Evolutionary conservation across 1,140 invertebrate genomes (phyloP), one percentile per base, ranked within the genome.

Genomic region (Popillia japonica): DNA sequence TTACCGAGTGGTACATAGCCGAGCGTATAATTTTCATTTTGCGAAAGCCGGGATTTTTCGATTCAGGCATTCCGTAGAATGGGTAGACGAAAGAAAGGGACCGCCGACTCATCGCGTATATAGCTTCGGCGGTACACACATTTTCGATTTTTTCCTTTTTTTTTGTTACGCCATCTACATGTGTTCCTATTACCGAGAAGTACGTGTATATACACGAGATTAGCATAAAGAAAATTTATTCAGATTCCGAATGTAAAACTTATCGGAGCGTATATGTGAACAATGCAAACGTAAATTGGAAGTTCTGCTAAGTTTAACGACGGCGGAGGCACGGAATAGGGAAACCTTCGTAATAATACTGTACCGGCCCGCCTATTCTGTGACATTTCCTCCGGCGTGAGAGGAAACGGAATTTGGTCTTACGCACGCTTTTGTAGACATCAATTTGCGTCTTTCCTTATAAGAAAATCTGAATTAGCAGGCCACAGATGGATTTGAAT

Each of bases 161-260:
- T 22, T 23, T n/a, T 61, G 27, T 40, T 74, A 40, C 14, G 17
- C 72, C 72, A 74, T 74, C 40, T 74, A 17, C 41, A 41, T 74
- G 72, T 74, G 40, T 74, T 74, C 72, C 10, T 27, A 40, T 74
- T 44, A 44, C 75, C 42, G 27, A 44, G 44, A 40, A 44, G 68
- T 78, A 68, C 77, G 68, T 74, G 68, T 75, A 76, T 75, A 79
- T 77, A 75, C n/a, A n/a, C 42, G 44, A 59, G 78, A 81, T 81
- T 82, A 82, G 80, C 81, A 81, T 81, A 79, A 76, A 77, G 77
- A 76, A 77, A 81, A 81, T 81, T 79, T 79, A 81, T 81, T 80
- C 81, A 80, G 76, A 80, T 79, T 79, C 75, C 42, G 79, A 81
- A 79, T 79, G 55, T 48, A 61, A 80, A 81, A 79, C 78, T 75